Evolutionary conservation across 2,113 vertebrate genomes (phyloP).

Genomic region (Mustela lutreola): DNA sequence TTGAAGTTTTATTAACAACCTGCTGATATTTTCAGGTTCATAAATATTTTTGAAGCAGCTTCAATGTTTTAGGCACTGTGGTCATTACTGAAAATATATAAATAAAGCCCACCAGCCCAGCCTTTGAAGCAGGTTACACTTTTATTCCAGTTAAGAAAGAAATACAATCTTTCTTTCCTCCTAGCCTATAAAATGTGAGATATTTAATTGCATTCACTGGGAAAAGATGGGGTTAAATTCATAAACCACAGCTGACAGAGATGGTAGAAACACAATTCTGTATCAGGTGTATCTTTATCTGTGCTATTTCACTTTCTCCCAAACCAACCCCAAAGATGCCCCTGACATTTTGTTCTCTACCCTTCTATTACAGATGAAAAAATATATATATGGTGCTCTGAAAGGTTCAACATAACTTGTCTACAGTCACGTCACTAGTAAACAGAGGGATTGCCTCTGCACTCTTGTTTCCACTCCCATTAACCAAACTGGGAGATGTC

Average conservation of each 20-base stretch:
- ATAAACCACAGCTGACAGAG: background rate
- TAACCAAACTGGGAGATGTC: background rate
- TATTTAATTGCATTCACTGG: background rate
- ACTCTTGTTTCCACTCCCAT: background rate
- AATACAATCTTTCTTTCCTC: background rate
- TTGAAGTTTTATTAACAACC: constrained; percentile 14
- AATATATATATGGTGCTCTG: background rate
- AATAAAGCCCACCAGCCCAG: background rate
- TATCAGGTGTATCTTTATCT: background rate
- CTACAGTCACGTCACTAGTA: background rate
- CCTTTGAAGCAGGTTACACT: background rate
- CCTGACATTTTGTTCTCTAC: background rate
- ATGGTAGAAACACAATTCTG: too few relatives aligned
- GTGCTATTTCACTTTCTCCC: background rate
- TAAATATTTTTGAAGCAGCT: background rate
- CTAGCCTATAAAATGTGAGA: background rate
- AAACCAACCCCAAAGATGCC: background rate
- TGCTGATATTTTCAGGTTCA: background rate
- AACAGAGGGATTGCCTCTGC: background rate
- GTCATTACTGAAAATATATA: background rate
- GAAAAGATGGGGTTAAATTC: background rate
- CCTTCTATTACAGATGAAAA: background rate
- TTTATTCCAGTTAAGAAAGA: background rate
- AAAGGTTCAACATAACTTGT: background rate
- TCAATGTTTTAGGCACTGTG: background rate